Conservation (phyloP, 1,140 invertebrate genomes). For the Drosophila kohkoa region DNA sequence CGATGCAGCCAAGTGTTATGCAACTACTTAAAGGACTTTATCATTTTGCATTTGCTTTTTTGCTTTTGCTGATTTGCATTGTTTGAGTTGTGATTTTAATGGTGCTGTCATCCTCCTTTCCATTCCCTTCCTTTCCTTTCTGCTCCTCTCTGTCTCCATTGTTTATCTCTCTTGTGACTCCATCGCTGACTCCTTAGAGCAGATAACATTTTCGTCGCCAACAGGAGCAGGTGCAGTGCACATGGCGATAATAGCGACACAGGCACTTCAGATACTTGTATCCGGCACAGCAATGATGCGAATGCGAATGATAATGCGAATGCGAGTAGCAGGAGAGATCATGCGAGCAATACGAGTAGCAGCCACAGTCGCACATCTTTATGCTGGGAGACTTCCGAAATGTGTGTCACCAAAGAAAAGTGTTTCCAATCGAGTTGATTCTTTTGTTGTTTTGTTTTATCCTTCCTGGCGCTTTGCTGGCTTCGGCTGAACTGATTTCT, state of each 20-base stretch:
- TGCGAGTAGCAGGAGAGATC: slow-evolving; percentile 73
- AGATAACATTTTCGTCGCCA: slow-evolving; percentile 76
- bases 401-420: no score
- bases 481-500: slow-evolving; percentile 74
- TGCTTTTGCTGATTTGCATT: slow-evolving; percentile 57
- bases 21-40: slow-evolving; percentile 82
- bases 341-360: slow-evolving; percentile 74
- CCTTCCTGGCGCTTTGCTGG: slow-evolving; percentile 49
- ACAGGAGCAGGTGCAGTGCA: slow-evolving; percentile 77
- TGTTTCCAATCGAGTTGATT: not conserved
- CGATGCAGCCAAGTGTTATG: slow-evolving; percentile 82
- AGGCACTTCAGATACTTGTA: slow-evolving; percentile 80
- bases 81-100: slow-evolving; percentile 69
- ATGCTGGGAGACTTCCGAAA: slow-evolving; percentile 12
- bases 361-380: slow-evolving; percentile 79
- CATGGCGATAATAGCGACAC: slow-evolving; percentile 75
- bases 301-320: slow-evolving; percentile 65
- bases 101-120: slow-evolving; percentile 30
- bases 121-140: slow-evolving; percentile 3
- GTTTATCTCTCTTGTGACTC: not conserved
- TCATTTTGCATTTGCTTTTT: slow-evolving; percentile 58
- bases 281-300: slow-evolving; percentile 76
- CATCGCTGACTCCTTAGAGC: slow-evolving; percentile 50
- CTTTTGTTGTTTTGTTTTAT: not conserved
- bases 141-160: not conserved